Evolutionary conservation across 2,888 invertebrate species (phyloP).

Genomic region (Caenorhabditis virilis): DNA sequence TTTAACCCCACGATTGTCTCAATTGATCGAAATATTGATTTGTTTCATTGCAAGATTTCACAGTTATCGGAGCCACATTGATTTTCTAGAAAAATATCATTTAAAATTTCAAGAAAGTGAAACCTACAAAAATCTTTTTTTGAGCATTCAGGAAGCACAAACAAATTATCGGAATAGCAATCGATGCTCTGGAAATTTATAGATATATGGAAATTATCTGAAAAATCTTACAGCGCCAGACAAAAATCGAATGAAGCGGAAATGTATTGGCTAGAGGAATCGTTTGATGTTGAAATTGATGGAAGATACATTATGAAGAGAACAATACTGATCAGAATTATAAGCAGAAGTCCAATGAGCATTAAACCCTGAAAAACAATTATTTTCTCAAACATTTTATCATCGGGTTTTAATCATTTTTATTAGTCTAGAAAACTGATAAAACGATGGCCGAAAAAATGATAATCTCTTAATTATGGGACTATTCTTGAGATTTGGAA

Average conservation of each 20-base stretch:
- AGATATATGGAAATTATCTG: background rate
- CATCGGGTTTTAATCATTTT: background rate
- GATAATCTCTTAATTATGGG: too few relatives aligned
- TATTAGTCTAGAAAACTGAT: too few relatives aligned
- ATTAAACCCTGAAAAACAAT: background rate
- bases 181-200: slow-evolving; percentile 1
- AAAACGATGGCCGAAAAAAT: too few relatives aligned
- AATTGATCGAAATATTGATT: slow-evolving; percentile 4
- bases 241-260: background rate
- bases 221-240: slow-evolving; percentile 1
- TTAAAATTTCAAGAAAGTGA: background rate
- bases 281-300: background rate
- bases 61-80: background rate
- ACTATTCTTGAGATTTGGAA: too few relatives aligned
- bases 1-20: background rate
- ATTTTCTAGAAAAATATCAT: background rate
- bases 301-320: background rate
- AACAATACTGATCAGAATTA: background rate
- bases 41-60: background rate
- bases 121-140: background rate
- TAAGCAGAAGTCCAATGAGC: background rate
- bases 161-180: background rate
- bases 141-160: background rate
- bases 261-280: background rate
- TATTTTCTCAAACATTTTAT: background rate